phyloP scores from a whole-genome alignment of 2,113 vertebrate species.

The Petromus typicus region DNA sequence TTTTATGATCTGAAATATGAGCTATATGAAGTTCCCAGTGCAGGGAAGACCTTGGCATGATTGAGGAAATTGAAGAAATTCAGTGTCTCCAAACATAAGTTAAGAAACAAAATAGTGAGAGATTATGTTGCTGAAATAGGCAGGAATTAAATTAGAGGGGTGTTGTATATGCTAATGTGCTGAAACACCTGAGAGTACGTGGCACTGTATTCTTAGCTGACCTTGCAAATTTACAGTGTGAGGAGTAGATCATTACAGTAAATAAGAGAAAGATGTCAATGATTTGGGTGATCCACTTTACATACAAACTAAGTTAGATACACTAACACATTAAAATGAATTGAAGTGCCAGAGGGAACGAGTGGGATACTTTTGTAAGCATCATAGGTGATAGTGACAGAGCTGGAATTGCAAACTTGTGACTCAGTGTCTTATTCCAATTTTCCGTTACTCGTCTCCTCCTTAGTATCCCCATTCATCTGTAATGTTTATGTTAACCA shows the following conservation, averaged over 20 bases:
- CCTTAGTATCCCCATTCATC: background rate
- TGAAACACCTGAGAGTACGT: background rate
- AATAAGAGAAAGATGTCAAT: background rate
- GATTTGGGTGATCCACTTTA: background rate
- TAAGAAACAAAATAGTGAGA: background rate
- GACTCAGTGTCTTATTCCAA: background rate
- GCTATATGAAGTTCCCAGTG: background rate
- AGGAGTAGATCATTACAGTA: background rate
- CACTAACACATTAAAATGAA: background rate
- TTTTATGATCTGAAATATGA: background rate
- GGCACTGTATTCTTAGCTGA: background rate
- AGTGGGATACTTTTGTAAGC: background rate
- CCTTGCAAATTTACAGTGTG: background rate
- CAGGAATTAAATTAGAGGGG: background rate
- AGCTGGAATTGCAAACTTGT: background rate
- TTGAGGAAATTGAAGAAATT: background rate
- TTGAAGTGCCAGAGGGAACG: background rate
- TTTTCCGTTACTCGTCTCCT: background rate
- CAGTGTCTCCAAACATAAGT: background rate
- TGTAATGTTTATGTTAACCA: background rate
- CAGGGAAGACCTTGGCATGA: background rate
- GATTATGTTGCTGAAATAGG: background rate
- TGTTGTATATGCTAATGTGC: no score
- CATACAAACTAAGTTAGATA: background rate
- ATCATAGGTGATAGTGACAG: background rate